Percentiles rank a stretch among this genome's conserved stretches.
phyloP scores from a whole-genome alignment of 2,113 vertebrate genomes.

The Crotalus viridis region DNA sequence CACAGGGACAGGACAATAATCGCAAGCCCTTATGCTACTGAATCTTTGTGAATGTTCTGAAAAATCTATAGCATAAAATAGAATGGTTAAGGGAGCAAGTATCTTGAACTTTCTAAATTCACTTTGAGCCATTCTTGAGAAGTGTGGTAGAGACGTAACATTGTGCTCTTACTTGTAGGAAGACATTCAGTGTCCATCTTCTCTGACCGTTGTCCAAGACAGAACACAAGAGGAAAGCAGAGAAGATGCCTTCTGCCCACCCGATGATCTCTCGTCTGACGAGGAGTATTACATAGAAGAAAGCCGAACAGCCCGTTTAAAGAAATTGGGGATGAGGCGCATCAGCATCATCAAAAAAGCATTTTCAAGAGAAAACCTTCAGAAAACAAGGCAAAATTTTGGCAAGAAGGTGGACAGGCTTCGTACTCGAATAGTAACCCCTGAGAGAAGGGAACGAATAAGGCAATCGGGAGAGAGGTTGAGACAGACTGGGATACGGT shows the following conservation, averaged over 20 bases:
- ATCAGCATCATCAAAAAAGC: constrained; percentile 91
- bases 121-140: neutral
- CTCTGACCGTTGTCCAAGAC: constrained; percentile 80
- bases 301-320: constrained; percentile 80
- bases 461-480: constrained; percentile 87
- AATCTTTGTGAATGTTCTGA: neutral
- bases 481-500: constrained; percentile 80
- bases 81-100: neutral
- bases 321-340: constrained; percentile 85
- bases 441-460: constrained; percentile 88
- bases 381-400: constrained; percentile 88
- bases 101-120: neutral
- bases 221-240: constrained; percentile 68
- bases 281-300: constrained; percentile 91
- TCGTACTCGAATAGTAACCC: constrained; percentile 90
- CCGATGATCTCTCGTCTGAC: constrained; percentile 92
- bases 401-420: constrained; percentile 88
- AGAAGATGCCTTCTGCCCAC: constrained; percentile 78
- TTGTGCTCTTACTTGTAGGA: constrained; percentile 77
- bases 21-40: neutral
- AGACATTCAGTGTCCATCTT: constrained; percentile 84
- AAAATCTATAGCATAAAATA: neutral
- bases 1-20: neutral
- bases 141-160: constrained; percentile 9
- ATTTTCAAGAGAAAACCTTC: constrained; percentile 94